Evolutionary conservation across 2,797 vertebrate species (phyloP), one percentile per base, ranked within the genome.

Genomic region (Crotalus adamanteus): DNA sequence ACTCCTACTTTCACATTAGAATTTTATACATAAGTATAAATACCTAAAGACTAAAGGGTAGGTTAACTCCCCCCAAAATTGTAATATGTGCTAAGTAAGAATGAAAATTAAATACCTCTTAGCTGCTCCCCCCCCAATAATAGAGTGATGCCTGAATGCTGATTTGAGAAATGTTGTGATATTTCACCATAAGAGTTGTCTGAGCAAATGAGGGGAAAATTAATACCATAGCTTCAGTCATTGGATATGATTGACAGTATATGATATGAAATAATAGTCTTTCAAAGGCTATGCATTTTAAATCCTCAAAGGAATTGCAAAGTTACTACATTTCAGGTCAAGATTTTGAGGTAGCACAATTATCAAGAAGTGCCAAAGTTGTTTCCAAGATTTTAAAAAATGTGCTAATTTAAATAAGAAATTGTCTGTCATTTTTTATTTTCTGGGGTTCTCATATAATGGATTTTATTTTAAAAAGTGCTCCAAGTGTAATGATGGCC

Each of bases 301-400:
- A 20, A 73, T 93, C 91, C 83, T 89, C 94, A 93, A 73, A 89
- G 25, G 63, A 95, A 93, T 42, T 26, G 55, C 87, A 1, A 94
- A 83, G 59, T 37, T 92, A 88, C 26, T 69, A 55, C n/a, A 88
- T 26, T 9, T 0, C 51, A 8, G 90, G 92, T 93, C 92, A 18
- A 94, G 78, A 65, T 87, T 89, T 90, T 12, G 86, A 85, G 88
- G 89, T 65, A 65, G 69, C 59, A 88, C 92, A 92, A 91, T 93
- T 93, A 93, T 89, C 59, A 89, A 86, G 59, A 88, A 92, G 89
- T 88, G 91, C 69, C 89, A 89, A 92, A 92, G 91, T 59, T n/a
- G 13, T 91, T 92, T 92, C 91, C 90, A 53, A 59, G 53, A 37
- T 89, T 93, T 69, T 13, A 42, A 87, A 85, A 90, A 91, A 83